Percentiles rank a stretch among this genome's conserved stretches.
Evolutionary conservation across 2,888 invertebrate genomes (phyloP).

Genomic region (Pterobdella sp.): DNA sequence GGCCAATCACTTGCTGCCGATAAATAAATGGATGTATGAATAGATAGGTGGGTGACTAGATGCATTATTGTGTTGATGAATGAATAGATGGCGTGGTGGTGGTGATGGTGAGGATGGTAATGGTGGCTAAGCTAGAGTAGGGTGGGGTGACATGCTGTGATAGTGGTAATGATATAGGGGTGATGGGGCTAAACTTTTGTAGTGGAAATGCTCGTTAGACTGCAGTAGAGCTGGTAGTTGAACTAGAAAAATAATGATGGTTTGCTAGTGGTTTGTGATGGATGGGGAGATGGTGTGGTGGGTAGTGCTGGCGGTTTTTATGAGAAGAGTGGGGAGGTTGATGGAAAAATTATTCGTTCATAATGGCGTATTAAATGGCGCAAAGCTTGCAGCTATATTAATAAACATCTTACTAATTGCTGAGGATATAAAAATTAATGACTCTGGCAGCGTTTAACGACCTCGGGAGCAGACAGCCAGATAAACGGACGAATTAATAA

Average conservation of each 20-base stretch:
- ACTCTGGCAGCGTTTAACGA: too few relatives aligned
- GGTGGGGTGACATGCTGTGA: background rate
- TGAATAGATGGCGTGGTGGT: background rate
- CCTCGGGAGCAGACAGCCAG: too few relatives aligned
- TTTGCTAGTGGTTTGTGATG: background rate
- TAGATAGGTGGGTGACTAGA: background rate
- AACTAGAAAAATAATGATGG: background rate
- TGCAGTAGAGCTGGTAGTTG: background rate
- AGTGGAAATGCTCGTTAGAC: background rate
- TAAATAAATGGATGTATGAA: background rate
- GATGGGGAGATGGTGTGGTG: too few relatives aligned
- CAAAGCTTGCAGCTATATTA: too few relatives aligned
- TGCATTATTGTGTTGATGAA: background rate
- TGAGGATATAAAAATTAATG: too few relatives aligned
- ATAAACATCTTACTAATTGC: too few relatives aligned
- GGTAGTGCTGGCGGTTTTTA: too few relatives aligned
- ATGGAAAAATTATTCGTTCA: too few relatives aligned
- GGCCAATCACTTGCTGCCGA: background rate
- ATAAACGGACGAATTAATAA: too few relatives aligned
- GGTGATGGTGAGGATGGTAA: background rate
- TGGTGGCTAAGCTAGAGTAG: background rate
- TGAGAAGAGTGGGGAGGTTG: too few relatives aligned
- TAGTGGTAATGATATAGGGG: background rate
- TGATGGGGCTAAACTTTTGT: background rate
- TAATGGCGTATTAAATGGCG: too few relatives aligned